Evolutionary conservation across 1,140 invertebrate species (phyloP), one percentile per base, ranked within the genome.

Genomic region (Thrips palmi): DNA sequence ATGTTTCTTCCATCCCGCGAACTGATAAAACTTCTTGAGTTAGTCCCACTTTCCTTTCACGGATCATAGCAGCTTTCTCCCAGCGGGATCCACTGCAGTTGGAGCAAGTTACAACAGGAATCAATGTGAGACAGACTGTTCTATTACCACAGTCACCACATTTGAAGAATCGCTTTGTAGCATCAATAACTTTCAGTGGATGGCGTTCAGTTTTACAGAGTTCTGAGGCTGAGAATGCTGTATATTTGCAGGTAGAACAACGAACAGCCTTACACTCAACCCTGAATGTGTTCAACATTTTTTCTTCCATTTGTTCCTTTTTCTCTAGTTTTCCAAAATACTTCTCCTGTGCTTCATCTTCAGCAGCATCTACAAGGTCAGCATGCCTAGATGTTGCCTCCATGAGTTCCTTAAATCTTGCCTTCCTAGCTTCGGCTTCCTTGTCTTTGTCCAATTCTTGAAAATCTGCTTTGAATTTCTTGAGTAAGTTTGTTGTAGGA

Each of bases 301-400:
- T 92, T 38, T 89, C 77, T 54, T 94, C 89, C 68, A 92, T 74
- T 45, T 68, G 67, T 58, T 96, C 89, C 51, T 87, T 93, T 43
- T 74, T 73, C 55, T 92, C 87, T 34, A 92, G 53, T 51, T 79
- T 80, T 41, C 74, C 68, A 45, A 93, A 94, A 54, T 94, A 93
- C 47, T 83, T 75, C 12, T 87, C 79, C 51, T 83, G 65, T 40
- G 74, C 74, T 47, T 81, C 67, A 34, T 73, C 60, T 33, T 89
- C 74, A 20, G 73, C 67, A 43, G 69, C 57, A 47, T 81, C 65
- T 2, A 87, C 65, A 11, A 89, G 60, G 53, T 81, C 74, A 4
- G 64, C 60, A 55, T 93, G 82, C 17, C 67, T 59, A 0, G 86
- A 89, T 34, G 72, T 77, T 1, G 68, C 65, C 49, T 83, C 77